phyloP scores from a whole-genome alignment of 35 echinoderm and acorn worm genomes.

The Strongylocentrotus purpuratus region DNA sequence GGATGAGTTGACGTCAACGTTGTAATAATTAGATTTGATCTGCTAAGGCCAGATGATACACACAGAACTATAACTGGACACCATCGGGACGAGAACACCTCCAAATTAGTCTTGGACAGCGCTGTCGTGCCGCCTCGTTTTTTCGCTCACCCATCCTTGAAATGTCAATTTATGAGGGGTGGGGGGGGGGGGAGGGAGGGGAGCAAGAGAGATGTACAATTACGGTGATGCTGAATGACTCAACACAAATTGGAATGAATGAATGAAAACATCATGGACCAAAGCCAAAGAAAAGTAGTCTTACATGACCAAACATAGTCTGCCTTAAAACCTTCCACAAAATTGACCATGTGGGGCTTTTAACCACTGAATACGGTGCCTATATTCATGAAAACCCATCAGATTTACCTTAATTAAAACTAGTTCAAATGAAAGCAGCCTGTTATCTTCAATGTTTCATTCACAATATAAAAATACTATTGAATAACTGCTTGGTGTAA shows the following conservation, averaged over 20 bases:
- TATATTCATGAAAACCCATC: too few relatives aligned
- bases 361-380: neutral
- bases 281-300: conserved; percentile 1
- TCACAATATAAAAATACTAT: too few relatives aligned
- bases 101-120: neutral
- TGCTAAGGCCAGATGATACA: conserved; percentile 16
- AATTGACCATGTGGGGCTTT: neutral
- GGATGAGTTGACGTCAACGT: conserved; percentile 6
- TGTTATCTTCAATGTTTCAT: too few relatives aligned
- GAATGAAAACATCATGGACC: neutral
- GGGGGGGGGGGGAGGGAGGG: neutral
- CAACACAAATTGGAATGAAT: conserved; percentile 13
- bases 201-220: too few relatives aligned
- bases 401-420: too few relatives aligned
- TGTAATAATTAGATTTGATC: conserved; percentile 5
- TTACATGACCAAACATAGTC: neutral
- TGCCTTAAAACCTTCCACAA: neutral
- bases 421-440: too few relatives aligned
- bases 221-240: neutral
- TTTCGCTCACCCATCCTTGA: conserved; percentile 1
- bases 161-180: neutral
- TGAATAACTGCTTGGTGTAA: too few relatives aligned
- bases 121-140: neutral
- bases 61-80: neutral
- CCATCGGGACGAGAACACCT: neutral